phyloP scores from a whole-genome alignment of 2,797 vertebrate genomes.

The Scolopax bukidnonensis region DNA sequence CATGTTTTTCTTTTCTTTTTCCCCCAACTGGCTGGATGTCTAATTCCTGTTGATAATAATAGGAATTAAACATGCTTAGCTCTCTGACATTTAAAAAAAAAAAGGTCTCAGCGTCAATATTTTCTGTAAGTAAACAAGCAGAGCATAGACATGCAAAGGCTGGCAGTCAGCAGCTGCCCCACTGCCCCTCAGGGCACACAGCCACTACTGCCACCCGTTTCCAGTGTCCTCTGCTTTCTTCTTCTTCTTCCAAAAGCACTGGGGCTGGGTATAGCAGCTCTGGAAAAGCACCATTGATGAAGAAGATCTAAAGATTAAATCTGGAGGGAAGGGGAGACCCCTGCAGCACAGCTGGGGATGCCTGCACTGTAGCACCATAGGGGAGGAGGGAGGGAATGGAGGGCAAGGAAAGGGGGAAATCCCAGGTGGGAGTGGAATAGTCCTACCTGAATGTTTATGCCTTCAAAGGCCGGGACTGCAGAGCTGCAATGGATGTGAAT shows the following conservation, averaged over 20 bases:
- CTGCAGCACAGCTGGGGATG: neutral
- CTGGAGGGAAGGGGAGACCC: neutral
- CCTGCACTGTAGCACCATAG: accelerated
- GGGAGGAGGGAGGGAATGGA: no score
- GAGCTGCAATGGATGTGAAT: neutral
- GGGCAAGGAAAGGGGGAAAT: neutral
- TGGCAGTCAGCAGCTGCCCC: neutral
- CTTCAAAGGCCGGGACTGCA: neutral
- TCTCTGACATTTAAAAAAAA: neutral
- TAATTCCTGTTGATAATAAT: neutral
- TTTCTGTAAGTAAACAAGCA: neutral
- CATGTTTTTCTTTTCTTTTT: neutral
- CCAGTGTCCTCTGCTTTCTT: neutral
- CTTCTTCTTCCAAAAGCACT: neutral
- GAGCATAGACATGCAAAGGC: neutral
- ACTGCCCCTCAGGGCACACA: neutral
- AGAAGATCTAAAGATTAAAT: neutral
- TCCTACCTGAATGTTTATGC: neutral
- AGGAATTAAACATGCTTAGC: neutral
- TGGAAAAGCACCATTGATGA: neutral
- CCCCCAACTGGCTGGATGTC: neutral
- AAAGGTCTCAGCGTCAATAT: neutral
- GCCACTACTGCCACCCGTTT: accelerated
- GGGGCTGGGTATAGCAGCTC: neutral
- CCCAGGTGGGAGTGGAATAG: accelerated